A percentile compares a stretch with the other conserved stretches of the same genome.
Conservation (phyloP, 2,113 vertebrate species). For the Puffinus mauretanicus region DNA sequence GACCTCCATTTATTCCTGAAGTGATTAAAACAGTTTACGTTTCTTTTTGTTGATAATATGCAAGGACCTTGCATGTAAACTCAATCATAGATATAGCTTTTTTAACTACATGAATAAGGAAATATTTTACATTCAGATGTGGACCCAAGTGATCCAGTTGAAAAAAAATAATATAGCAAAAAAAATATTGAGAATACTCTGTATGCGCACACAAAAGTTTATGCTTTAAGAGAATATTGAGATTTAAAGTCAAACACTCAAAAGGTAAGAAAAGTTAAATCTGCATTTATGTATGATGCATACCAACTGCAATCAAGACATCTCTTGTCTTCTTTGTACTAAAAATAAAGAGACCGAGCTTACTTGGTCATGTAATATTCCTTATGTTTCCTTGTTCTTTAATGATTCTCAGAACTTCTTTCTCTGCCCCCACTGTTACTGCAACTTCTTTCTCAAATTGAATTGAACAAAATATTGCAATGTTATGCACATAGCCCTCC, state of each 20-base stretch:
- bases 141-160: background rate
- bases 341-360: background rate
- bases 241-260: background rate
- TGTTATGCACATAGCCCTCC: background rate
- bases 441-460: background rate
- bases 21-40: background rate
- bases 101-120: background rate
- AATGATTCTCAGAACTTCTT: background rate
- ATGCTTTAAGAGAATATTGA: background rate
- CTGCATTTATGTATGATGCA: background rate
- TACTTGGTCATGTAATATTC: background rate
- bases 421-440: background rate
- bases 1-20: background rate
- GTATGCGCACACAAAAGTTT: background rate
- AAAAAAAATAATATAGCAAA: background rate
- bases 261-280: background rate
- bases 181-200: background rate
- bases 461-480: background rate
- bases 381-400: background rate
- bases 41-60: background rate
- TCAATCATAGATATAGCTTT: background rate
- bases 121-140: background rate
- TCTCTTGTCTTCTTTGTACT: background rate
- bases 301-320: background rate
- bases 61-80: background rate